These are phyloP conservation scores for Drosophila flavopinicola DNA, from an alignment of 2,888 invertebrate genomes.

Conservation along the genomic window DNA sequence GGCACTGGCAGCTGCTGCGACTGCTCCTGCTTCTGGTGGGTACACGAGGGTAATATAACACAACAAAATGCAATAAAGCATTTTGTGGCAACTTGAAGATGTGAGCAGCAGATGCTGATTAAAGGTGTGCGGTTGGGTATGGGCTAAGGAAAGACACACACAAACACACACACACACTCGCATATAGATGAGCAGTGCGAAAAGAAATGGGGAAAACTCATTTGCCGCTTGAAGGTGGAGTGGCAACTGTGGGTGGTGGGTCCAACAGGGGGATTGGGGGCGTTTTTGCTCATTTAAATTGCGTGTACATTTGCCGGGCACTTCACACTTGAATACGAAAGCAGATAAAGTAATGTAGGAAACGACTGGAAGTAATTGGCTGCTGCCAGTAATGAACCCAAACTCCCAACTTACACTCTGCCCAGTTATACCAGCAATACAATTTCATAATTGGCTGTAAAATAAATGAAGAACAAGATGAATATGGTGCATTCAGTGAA, in stretches of 20 bases:
- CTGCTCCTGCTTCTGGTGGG: slow-evolving; percentile 38
- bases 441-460: slow-evolving; percentile 44
- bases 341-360: slow-evolving; percentile 75
- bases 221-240: slow-evolving; percentile 64
- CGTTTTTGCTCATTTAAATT: slow-evolving; percentile 73
- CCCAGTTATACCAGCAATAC: slow-evolving; percentile 7
- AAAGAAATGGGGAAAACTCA: slow-evolving; percentile 68
- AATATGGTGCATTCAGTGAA: neutral
- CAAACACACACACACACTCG: slow-evolving; percentile 17
- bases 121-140: slow-evolving; percentile 74
- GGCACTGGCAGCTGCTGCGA: slow-evolving; percentile 59
- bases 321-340: slow-evolving; percentile 79
- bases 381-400: slow-evolving; percentile 62
- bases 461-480: slow-evolving; percentile 14
- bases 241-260: slow-evolving; percentile 32
- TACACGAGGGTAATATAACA: slow-evolving; percentile 77
- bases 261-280: slow-evolving; percentile 11
- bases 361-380: slow-evolving; percentile 72
- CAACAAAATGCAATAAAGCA: slow-evolving; percentile 81
- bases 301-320: slow-evolving; percentile 75
- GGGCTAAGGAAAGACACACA: slow-evolving; percentile 15
- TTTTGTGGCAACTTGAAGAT: slow-evolving; percentile 82
- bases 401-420: slow-evolving; percentile 3
- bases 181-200: slow-evolving; percentile 48
- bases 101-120: slow-evolving; percentile 81